Conservation (phyloP, 2,888 invertebrate genomes). For the Spilosoma lubricipeda region DNA sequence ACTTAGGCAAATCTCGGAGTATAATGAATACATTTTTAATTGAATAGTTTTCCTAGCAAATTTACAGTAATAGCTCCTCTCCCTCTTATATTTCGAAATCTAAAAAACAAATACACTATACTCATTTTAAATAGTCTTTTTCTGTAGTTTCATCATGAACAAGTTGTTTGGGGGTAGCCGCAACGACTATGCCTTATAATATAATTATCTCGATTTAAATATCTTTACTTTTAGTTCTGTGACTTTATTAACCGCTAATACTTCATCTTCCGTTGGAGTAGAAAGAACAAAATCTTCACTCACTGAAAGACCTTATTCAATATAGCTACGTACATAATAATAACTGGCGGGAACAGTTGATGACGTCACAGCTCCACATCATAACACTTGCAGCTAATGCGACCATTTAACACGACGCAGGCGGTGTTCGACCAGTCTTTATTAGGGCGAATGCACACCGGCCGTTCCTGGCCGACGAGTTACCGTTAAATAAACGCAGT, state of each 20-base stretch:
- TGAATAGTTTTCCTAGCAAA: too few relatives aligned
- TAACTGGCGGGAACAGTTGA: constrained; percentile 3
- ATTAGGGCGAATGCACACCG: constrained; percentile 54
- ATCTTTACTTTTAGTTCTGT: background rate
- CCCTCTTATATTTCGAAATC: too few relatives aligned
- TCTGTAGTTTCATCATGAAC: too few relatives aligned
- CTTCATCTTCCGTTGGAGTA: background rate
- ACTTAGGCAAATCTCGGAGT: too few relatives aligned
- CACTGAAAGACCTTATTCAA: background rate
- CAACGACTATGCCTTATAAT: too few relatives aligned
- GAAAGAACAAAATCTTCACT: background rate
- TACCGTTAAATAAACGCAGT: constrained; percentile 53
- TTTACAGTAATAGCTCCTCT: too few relatives aligned
- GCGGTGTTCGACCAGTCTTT: constrained; percentile 52
- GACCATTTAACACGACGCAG: constrained; percentile 60
- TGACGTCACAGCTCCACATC: constrained; percentile 61
- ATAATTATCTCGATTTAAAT: too few relatives aligned
- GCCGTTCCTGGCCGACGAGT: constrained; percentile 47
- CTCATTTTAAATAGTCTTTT: too few relatives aligned
- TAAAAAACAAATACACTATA: too few relatives aligned
- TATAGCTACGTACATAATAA: background rate
- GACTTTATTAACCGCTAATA: background rate
- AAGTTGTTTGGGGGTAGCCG: too few relatives aligned
- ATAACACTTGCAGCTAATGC: constrained; percentile 61
- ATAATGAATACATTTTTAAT: too few relatives aligned